These are phyloP conservation scores for Anas bahamensis DNA, from an alignment of 2,797 vertebrate genomes.

Conservation along the genomic window DNA sequence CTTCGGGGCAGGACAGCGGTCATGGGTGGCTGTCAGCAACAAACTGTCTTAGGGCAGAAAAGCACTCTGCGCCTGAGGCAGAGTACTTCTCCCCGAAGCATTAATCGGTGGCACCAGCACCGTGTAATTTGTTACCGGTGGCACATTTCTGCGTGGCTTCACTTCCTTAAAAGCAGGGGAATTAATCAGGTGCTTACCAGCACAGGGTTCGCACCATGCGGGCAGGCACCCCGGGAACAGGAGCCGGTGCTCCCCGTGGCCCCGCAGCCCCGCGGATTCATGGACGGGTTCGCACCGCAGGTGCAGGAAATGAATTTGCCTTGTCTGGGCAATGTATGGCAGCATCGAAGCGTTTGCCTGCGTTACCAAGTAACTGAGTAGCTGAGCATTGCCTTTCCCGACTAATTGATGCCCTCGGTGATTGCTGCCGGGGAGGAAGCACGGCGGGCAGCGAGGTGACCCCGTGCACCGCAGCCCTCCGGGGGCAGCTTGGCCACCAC, in stretches of 20 bases:
- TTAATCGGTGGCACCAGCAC: conserved; percentile 33
- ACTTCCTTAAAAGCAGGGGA: conserved; percentile 63
- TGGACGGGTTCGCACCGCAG: neutral
- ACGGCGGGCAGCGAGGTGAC: accelerated
- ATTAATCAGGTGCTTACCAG: conserved; percentile 33
- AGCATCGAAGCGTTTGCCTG: neutral
- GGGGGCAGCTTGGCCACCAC: neutral
- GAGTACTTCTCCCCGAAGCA: neutral
- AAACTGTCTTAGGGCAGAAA: conserved; percentile 24
- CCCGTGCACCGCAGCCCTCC: neutral
- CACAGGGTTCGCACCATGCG: neutral
- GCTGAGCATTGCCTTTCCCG: neutral
- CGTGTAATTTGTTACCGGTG: conserved; percentile 42
- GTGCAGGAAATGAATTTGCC: neutral
- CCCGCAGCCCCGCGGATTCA: neutral
- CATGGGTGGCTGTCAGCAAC: neutral
- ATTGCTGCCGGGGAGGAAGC: neutral
- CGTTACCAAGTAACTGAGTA: neutral
- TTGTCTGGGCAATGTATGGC: neutral
- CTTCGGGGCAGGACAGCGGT: neutral
- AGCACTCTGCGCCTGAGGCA: neutral
- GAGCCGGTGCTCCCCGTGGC: neutral
- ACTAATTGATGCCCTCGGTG: neutral
- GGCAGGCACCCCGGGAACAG: neutral
- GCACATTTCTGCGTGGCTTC: conserved; percentile 35